These are phyloP conservation scores for Platyrinchus mystaceus DNA, from an alignment of 2,797 vertebrate genomes.

Conservation along the genomic window DNA sequence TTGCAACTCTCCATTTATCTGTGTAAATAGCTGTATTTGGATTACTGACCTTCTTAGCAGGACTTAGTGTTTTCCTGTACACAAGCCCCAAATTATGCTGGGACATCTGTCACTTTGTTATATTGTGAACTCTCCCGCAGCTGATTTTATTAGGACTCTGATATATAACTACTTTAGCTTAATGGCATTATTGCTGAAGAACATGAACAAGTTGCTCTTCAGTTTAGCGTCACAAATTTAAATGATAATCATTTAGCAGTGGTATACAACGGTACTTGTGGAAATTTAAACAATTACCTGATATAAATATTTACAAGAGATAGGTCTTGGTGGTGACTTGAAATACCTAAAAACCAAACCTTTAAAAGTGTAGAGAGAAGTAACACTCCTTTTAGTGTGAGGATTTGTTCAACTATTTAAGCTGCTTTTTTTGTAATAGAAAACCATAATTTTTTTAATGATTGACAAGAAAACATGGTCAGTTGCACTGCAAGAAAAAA, in stretches of 20 bases:
- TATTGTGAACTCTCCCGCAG: not conserved
- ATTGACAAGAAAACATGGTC: not conserved
- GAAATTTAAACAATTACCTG: not conserved
- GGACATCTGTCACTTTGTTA: not conserved
- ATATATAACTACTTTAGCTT: not conserved
- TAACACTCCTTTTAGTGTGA: not conserved
- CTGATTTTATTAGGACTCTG: not conserved
- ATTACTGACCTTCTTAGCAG: not conserved
- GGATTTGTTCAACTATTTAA: not conserved
- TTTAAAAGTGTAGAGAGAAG: not conserved
- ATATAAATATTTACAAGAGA: slow-evolving; percentile 6
- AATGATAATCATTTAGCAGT: not conserved
- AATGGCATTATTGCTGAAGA: not conserved
- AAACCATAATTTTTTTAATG: not conserved
- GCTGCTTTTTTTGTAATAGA: not conserved
- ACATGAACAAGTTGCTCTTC: not conserved
- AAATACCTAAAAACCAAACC: not conserved
- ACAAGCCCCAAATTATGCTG: not conserved
- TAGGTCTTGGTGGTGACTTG: not conserved
- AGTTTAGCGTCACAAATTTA: not conserved
- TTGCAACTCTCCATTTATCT: not conserved
- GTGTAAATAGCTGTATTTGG: not conserved
- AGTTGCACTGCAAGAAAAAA: not conserved
- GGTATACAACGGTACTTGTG: not conserved
- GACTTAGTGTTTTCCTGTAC: not conserved